These are phyloP conservation scores for Apamea monoglypha DNA, from an alignment of 2,888 invertebrate species.

Conservation along the genomic window DNA sequence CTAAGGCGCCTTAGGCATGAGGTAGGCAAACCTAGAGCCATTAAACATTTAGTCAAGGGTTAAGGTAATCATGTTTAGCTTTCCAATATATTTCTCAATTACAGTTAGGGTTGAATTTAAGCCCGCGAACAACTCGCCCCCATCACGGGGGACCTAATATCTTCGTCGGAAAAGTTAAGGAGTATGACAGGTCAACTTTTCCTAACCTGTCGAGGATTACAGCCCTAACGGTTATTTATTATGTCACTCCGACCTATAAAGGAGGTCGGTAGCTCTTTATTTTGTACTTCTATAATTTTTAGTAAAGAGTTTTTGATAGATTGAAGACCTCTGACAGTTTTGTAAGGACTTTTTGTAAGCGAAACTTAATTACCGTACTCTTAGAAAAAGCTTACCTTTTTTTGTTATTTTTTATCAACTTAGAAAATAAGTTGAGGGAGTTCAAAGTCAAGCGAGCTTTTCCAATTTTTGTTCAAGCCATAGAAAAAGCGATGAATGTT, in stretches of 20 bases:
- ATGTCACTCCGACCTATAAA: conserved; percentile 17
- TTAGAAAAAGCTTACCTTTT: background rate
- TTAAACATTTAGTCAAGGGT: background rate
- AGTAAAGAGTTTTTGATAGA: conserved; percentile 14
- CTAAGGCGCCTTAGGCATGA: too few species aligned
- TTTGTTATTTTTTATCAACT: background rate
- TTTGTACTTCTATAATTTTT: conserved; percentile 2
- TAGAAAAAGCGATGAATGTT: background rate
- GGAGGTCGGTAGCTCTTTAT: conserved; percentile 5
- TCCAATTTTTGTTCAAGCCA: background rate
- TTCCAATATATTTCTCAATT: conserved; percentile 20
- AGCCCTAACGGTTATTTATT: conserved; percentile 50
- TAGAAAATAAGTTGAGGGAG: background rate
- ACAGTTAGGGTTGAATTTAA: conserved; percentile 31
- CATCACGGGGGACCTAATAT: conserved; percentile 38
- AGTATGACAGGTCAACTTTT: conserved; percentile 55
- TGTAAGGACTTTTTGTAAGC: background rate
- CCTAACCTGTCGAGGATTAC: conserved; percentile 45
- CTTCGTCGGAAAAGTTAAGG: conserved; percentile 41
- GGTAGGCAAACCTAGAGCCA: background rate
- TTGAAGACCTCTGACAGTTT: background rate
- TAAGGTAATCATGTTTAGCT: background rate
- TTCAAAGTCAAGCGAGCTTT: background rate
- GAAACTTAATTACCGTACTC: background rate
- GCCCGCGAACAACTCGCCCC: background rate